Base-by-base conservation (phyloP, 2,113 vertebrate genomes). In the Pheucticus melanocephalus region DNA sequence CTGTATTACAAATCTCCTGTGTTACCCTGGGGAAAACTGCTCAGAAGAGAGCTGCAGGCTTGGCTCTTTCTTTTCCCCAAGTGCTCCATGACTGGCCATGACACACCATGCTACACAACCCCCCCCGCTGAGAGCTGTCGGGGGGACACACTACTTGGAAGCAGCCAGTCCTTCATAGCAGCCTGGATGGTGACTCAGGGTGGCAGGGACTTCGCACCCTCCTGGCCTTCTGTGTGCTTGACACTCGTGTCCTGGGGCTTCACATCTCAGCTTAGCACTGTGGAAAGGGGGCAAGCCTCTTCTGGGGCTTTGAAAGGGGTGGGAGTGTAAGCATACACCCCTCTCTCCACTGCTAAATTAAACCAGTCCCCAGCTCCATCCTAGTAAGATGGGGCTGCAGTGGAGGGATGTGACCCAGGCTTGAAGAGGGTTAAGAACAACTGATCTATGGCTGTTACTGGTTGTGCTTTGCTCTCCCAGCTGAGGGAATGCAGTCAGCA, bases 401-500 rank as follows among this genome's bases (percentile, higher is more conserved):
- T 0, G 0, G 11, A 78, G 6, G 47, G 12, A 54, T 57, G 30
- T 35, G 19, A 69, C 9, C 27, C 11, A 22, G 69, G 44, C 33
- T 63, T 71, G 57, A 64, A 65, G 30, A 82, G 50, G 57, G 33
- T 94, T 92, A 91, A 89, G 65, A 92, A 79, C 33, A 81, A 57
- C 59, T 25, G 42, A 90, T 75, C 60, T 63, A 11, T 0, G 1
- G 54, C 87, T 94, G 76, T 78, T 86, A 76, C 68, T 59, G 75
- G 27, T 82, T 92, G 50, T 48, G 63, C 85, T 90, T 75, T 92
- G 31, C 76, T 92, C 69, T 88, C 57, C 19, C 79, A 88, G 80
- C 68, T 83, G 10, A 48, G 22, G 33, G 44, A 95, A 92, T 2
- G 12, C 68, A 88, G 79, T 53, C 85, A 60, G 93, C 60, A 92